Evolutionary conservation across 2,888 invertebrate genomes (phyloP).

Genomic region (Iselma pallidipennis): DNA sequence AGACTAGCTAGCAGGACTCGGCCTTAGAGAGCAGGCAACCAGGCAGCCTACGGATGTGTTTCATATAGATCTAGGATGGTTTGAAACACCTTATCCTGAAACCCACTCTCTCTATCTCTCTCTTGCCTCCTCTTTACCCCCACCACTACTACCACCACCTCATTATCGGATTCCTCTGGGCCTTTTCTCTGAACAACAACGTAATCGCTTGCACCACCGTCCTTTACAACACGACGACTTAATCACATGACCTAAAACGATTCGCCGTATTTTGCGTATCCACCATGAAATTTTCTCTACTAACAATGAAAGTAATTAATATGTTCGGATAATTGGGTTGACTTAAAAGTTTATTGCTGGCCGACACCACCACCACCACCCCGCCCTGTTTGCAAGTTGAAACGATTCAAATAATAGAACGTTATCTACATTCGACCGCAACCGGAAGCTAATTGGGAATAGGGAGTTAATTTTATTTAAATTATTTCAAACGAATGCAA

Average conservation of each 20-base stretch:
- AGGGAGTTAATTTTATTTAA: neutral
- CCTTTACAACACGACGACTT: neutral
- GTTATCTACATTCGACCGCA: neutral
- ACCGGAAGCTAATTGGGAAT: neutral
- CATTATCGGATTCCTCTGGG: slow-evolving; percentile 1
- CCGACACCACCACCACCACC: neutral
- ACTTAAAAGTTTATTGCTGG: slow-evolving; percentile 10
- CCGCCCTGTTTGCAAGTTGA: neutral
- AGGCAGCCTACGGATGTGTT: too few relatives aligned
- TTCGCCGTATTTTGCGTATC: neutral
- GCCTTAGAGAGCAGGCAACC: too few relatives aligned
- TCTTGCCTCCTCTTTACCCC: neutral
- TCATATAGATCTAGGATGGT: neutral
- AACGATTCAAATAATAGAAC: slow-evolving; percentile 1
- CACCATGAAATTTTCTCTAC: neutral
- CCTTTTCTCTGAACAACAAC: neutral
- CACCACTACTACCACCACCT: neutral
- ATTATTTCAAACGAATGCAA: neutral
- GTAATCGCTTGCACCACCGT: slow-evolving; percentile 4
- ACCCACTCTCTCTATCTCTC: neutral
- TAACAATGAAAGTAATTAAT: slow-evolving; percentile 20
- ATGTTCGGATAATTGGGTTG: slow-evolving; percentile 20
- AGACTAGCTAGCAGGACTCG: too few relatives aligned
- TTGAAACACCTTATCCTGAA: neutral
- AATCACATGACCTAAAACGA: neutral